These are phyloP conservation scores for Jaculus jaculus DNA, from an alignment of 2,113 vertebrate genomes.

Conservation along the genomic window DNA sequence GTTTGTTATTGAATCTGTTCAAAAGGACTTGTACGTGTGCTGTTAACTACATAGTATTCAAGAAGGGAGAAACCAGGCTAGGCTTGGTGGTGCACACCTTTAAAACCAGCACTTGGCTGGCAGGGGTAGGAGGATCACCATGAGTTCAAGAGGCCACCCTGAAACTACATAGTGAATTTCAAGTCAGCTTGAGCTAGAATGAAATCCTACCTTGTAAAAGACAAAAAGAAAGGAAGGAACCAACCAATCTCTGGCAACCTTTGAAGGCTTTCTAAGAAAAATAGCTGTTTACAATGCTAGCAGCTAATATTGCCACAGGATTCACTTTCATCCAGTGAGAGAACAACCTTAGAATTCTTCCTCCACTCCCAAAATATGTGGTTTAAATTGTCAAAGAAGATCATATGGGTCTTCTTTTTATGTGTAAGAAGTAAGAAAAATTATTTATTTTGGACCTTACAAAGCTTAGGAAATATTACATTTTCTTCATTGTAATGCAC, in stretches of 20 bases:
- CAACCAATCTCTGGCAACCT: not conserved
- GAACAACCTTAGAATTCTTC: not conserved
- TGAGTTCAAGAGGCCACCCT: no score
- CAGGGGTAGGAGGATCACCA: no score
- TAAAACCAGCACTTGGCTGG: no score
- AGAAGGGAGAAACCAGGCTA: not conserved
- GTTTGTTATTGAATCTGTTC: not conserved
- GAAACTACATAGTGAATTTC: no score
- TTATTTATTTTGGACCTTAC: conserved; percentile 55
- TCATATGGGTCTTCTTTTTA: not conserved
- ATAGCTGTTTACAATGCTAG: not conserved
- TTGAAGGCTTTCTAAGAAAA: conserved; percentile 51
- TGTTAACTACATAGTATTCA: not conserved
- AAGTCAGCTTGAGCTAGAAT: no score
- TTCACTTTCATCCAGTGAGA: conserved; percentile 29
- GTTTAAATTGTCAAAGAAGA: conserved; percentile 35
- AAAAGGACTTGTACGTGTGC: not conserved
- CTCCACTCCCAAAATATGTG: not conserved
- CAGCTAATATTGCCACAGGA: not conserved
- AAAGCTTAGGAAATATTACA: conserved; percentile 53
- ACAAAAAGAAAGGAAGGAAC: no score
- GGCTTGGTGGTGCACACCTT: no score
- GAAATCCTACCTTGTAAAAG: no score
- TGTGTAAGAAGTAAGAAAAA: conserved; percentile 14
- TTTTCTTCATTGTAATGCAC: conserved; percentile 64